These are phyloP conservation scores for Tragelaphus imberbis DNA, from an alignment of 2,113 vertebrate species.

Conservation along the genomic window DNA sequence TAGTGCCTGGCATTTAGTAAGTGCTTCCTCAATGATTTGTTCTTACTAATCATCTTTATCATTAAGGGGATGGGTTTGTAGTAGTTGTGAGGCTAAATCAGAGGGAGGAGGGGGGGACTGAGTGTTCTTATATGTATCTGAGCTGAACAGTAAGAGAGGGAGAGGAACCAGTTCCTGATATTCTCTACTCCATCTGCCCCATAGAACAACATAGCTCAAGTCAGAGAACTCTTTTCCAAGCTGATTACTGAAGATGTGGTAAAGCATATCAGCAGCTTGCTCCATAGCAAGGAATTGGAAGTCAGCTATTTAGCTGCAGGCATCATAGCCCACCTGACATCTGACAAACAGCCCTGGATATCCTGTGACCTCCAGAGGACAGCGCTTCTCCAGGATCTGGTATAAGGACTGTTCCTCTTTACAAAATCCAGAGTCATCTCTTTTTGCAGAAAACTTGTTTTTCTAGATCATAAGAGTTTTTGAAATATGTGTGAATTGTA, in stretches of 20 bases:
- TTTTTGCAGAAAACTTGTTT: not conserved
- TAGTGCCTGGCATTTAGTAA: slow-evolving; percentile 27
- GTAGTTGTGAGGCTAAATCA: not conserved
- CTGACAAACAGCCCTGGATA: slow-evolving; percentile 83
- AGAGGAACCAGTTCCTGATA: not conserved
- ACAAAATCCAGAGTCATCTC: not conserved
- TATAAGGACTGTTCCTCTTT: slow-evolving; percentile 56
- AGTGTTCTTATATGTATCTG: not conserved
- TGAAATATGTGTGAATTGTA: not conserved
- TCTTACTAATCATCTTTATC: not conserved
- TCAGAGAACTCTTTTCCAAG: slow-evolving; percentile 85
- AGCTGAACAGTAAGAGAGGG: not conserved
- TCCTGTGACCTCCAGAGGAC: slow-evolving; percentile 76
- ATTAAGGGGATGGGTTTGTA: not conserved
- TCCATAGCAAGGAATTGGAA: slow-evolving; percentile 89
- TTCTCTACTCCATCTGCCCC: not conserved
- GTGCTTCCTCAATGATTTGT: not conserved
- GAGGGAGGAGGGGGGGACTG: not conserved
- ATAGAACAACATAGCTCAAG: slow-evolving; percentile 94
- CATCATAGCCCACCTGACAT: slow-evolving; percentile 88
- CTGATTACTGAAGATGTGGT: slow-evolving; percentile 87
- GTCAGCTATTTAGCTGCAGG: slow-evolving; percentile 93
- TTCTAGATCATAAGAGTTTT: not conserved
- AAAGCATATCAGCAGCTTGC: slow-evolving; percentile 83
- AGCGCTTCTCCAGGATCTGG: slow-evolving; percentile 86